These are phyloP conservation scores for Sebastolobus alascanus DNA, from an alignment of 2,797 vertebrate genomes.

Conservation along the genomic window DNA sequence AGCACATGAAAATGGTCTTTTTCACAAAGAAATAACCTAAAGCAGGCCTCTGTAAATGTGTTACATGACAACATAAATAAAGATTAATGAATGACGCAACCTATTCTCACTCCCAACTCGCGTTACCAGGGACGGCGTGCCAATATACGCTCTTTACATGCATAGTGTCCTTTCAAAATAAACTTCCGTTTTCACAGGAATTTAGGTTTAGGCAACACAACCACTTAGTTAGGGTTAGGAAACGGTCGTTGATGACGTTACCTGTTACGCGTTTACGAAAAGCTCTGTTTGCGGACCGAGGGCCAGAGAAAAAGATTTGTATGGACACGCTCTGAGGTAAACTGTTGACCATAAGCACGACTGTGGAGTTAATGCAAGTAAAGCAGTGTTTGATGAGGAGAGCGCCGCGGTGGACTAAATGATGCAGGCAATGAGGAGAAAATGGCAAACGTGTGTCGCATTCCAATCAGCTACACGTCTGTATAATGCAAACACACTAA, in stretches of 20 bases:
- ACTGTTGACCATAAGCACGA: background rate
- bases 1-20: background rate
- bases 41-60: background rate
- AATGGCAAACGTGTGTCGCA: conserved; percentile 31
- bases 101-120: too few species aligned
- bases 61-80: background rate
- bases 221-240: too few species aligned
- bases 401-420: conserved; percentile 8
- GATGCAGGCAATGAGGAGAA: conserved; percentile 34
- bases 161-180: too few species aligned
- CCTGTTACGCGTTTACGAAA: too few species aligned
- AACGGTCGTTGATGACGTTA: too few species aligned
- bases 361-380: conserved; percentile 2
- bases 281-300: background rate
- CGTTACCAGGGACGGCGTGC: too few species aligned
- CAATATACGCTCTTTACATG: too few species aligned
- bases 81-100: background rate
- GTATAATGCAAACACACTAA: conserved; percentile 69
- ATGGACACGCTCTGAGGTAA: background rate
- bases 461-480: conserved; percentile 53
- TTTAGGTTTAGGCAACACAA: too few species aligned
- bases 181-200: too few species aligned
- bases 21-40: background rate
- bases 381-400: conserved; percentile 32
- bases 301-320: background rate